These are phyloP conservation scores for Phalacrocorax aristotelis DNA, from an alignment of 2,113 vertebrate species.

Conservation along the genomic window DNA sequence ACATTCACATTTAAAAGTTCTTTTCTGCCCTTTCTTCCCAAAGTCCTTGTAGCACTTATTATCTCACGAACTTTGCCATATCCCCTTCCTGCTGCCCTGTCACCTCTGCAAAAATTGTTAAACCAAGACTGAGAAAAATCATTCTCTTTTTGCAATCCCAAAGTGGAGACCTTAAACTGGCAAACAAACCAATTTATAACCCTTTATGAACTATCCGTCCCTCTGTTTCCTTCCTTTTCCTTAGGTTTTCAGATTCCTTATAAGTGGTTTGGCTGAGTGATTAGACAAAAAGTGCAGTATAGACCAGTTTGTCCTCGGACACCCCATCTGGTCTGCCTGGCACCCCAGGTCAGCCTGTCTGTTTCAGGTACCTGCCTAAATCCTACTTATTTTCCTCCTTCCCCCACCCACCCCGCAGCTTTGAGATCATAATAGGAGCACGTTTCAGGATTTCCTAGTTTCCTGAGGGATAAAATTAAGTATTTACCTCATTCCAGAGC, in stretches of 20 bases:
- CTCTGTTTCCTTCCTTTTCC: not conserved
- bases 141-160: not conserved
- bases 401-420: not conserved
- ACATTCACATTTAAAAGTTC: not conserved
- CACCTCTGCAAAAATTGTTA: conserved; percentile 14
- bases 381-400: not conserved
- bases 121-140: conserved; percentile 1
- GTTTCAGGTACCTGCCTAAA: not conserved
- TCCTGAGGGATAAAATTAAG: not conserved
- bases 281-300: not conserved
- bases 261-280: not conserved
- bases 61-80: conserved; percentile 2
- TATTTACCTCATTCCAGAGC: not conserved
- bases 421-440: not conserved
- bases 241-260: not conserved
- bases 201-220: not conserved
- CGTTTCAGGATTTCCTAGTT: not conserved
- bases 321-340: not conserved
- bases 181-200: not conserved
- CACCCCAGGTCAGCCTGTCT: not conserved
- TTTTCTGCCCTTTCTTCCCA: not conserved
- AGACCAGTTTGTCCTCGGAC: not conserved
- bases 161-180: not conserved
- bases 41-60: conserved; percentile 19
- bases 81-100: not conserved